Evolutionary conservation across 2,888 invertebrate genomes (phyloP).

Genomic region (Pseudoips prasinana): DNA sequence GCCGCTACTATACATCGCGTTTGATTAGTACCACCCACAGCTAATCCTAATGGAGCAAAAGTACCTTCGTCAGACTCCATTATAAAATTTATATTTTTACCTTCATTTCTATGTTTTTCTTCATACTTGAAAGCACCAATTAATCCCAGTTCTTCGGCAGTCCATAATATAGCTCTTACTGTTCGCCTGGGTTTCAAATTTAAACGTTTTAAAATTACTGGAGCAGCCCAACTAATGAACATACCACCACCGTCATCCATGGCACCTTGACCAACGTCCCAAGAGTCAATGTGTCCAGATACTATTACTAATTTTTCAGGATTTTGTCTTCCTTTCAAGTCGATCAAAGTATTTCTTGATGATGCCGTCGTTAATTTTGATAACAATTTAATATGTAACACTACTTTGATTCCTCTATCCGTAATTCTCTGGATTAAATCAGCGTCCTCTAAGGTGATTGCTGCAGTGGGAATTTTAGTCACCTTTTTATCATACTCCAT

Average conservation of each 20-base stretch:
- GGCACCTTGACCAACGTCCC: slow-evolving; percentile 94
- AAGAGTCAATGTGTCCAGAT: slow-evolving; percentile 92
- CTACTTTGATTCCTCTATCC: slow-evolving; percentile 73
- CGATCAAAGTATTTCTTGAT: slow-evolving; percentile 89
- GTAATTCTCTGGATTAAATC: slow-evolving; percentile 85
- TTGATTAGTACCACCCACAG: slow-evolving; percentile 83
- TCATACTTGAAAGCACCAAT: slow-evolving; percentile 86
- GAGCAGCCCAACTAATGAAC: slow-evolving; percentile 89
- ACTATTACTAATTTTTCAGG: slow-evolving; percentile 85
- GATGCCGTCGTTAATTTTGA: slow-evolving; percentile 79
- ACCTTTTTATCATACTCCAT: slow-evolving; percentile 83
- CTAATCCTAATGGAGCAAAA: slow-evolving; percentile 87
- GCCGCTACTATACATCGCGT: slow-evolving; percentile 86
- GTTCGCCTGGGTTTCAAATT: slow-evolving; percentile 87
- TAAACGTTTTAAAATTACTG: slow-evolving; percentile 85
- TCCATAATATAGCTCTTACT: slow-evolving; percentile 89
- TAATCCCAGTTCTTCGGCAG: slow-evolving; percentile 88
- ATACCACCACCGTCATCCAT: slow-evolving; percentile 94
- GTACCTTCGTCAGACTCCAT: slow-evolving; percentile 94
- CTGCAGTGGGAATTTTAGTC: slow-evolving; percentile 86
- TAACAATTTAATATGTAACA: slow-evolving; percentile 84
- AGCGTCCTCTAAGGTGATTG: slow-evolving; percentile 90
- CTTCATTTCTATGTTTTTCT: slow-evolving; percentile 77
- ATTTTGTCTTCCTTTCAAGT: slow-evolving; percentile 80
- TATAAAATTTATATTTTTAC: slow-evolving; percentile 86